Percentiles rank a stretch among this genome's conserved stretches.
Conservation (phyloP, 2,113 vertebrate genomes). For the Etia nguti region DNA sequence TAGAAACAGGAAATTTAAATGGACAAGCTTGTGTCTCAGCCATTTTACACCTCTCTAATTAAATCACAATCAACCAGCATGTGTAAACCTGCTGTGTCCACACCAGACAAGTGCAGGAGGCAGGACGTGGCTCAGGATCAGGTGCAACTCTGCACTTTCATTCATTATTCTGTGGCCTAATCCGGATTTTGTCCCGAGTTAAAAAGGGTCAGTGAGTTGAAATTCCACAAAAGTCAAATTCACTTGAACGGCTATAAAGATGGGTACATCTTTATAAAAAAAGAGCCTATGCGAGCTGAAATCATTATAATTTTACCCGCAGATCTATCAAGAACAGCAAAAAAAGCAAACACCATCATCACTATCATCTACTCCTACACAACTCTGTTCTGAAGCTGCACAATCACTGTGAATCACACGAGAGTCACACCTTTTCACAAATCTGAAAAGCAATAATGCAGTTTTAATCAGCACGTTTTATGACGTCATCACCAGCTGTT, state of each 20-base stretch:
- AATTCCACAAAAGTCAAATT: not conserved
- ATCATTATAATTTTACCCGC: not conserved
- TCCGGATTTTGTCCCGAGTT: conserved; percentile 22
- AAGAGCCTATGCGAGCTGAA: not conserved
- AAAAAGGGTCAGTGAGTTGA: not conserved
- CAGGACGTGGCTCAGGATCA: not conserved
- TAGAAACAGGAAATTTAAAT: not conserved
- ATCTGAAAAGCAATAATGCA: not conserved
- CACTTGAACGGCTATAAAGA: not conserved
- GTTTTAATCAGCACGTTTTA: not conserved
- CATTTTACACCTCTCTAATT: accelerated
- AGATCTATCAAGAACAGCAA: not conserved
- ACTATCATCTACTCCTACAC: not conserved
- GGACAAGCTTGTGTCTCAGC: not conserved
- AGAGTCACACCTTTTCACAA: not conserved
- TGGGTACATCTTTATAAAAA: not conserved
- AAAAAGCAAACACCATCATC: accelerated
- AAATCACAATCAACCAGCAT: not conserved
- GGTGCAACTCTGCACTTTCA: conserved; percentile 46
- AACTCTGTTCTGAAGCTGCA: not conserved
- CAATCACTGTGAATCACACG: not conserved
- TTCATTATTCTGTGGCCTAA: conserved; percentile 22
- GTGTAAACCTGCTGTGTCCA: not conserved
- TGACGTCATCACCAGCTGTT: not conserved
- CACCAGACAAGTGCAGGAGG: not conserved